Percentiles rank a stretch among this genome's conserved stretches.
Conservation (phyloP, 1,140 invertebrate genomes). For the Trachymyrmex septentrionalis region DNA sequence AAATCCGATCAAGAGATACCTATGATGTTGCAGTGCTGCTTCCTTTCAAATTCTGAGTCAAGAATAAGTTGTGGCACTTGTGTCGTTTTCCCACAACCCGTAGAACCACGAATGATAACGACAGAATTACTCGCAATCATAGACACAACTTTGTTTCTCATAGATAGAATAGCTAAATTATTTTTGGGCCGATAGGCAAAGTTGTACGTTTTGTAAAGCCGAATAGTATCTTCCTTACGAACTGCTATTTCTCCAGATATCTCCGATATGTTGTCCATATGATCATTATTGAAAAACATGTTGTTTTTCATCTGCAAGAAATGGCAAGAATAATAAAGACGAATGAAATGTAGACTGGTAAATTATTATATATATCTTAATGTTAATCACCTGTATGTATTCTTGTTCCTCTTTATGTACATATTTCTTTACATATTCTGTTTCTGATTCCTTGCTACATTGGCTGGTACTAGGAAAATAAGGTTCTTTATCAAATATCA, state of each 20-base stretch:
- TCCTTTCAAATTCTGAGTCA: conserved; percentile 89
- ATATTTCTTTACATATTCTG: conserved; percentile 78
- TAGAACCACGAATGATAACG: conserved; percentile 95
- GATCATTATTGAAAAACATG: not conserved
- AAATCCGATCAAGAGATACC: conserved; percentile 63
- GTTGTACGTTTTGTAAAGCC: conserved; percentile 80
- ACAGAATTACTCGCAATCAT: conserved; percentile 90
- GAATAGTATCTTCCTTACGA: conserved; percentile 68
- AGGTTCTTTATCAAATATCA: conserved; percentile 7
- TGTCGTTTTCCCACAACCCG: conserved; percentile 93
- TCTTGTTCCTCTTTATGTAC: conserved; percentile 77
- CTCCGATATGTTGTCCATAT: conserved; percentile 78
- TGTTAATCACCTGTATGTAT: conserved; percentile 75
- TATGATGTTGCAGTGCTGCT: conserved; percentile 92
- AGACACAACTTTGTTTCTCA: conserved; percentile 87
- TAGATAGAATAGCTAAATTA: conserved; percentile 72
- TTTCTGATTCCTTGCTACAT: conserved; percentile 54
- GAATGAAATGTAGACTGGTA: not conserved
- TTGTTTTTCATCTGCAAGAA: conserved; percentile 53
- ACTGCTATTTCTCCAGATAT: conserved; percentile 64
- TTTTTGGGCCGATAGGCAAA: conserved; percentile 76
- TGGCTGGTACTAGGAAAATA: not conserved
- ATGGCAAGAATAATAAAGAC: conserved; percentile 32
- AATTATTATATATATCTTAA: conserved; percentile 16
- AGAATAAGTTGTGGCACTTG: conserved; percentile 96